Evolutionary conservation across 2,797 vertebrate species (phyloP), one percentile per base, ranked within the genome.

Genomic region (Zenarchopterus dispar): DNA sequence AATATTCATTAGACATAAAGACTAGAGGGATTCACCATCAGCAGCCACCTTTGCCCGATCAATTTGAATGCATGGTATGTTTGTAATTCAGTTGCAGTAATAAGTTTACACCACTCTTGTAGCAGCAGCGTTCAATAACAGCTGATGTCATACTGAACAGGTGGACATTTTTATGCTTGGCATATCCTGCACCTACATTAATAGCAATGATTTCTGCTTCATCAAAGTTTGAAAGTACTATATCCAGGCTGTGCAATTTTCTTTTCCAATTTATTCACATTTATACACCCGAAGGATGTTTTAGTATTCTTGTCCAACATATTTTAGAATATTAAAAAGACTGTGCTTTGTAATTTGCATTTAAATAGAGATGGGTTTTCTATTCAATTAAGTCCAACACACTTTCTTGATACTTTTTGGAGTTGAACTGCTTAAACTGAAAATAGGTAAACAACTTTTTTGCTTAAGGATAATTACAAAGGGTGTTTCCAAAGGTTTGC

Each of bases 1-100:
- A 73, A 80, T 86, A 88, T 91, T 92, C 89, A 93, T 93, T 88
- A 90, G 80, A 77, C 75, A 50, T 85, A 85, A 91, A 92, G 89
- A 65, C 80, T 81, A 83, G 63, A 89, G 88, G 31, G 56, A 84
- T 88, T 90, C 84, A 69, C 84, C 75, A 78, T 72, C 77, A 73
- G 53, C 56, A 8, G 73, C 55, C 88, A 89, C 91, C 91, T 89
- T 84, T 72, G 75, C 82, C 84, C 64, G 59, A 3, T 80, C 80
- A 77, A 85, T 91, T 91, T 88, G 65, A 89, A 85, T 84, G 72
- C 75, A 28, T 74, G 48, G 61, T 77, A 67, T 79, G 83, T 83
- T 75, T 43, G 74, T 89, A 78, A 90, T 88, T 74, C 65, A 70
- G 68, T 45, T 62, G 70, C 67, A 18, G 71, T 88, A 88, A 90